Conservation (phyloP, 2,113 vertebrate species). For the Tupaia tana region DNA sequence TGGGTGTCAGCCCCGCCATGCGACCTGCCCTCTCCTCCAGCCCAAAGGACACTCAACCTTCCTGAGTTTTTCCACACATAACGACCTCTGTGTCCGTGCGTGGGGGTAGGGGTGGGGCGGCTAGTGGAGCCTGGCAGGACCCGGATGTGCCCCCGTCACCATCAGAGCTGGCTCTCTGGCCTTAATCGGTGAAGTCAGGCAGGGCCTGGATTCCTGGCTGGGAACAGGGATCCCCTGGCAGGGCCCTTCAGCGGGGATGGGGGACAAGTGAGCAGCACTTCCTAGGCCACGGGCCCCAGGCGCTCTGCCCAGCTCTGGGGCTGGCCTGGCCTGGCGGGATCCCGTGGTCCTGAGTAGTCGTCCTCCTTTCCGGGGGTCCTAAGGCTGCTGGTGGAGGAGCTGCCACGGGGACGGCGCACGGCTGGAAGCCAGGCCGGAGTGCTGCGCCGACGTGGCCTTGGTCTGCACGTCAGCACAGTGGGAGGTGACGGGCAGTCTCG, state of each 20-base stretch:
- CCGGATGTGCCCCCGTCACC: rapidly evolving
- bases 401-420: rapidly evolving
- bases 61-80: not conserved
- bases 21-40: not conserved
- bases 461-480: rapidly evolving
- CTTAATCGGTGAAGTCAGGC: not conserved
- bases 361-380: not conserved
- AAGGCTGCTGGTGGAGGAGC: not conserved
- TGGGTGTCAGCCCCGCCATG: not conserved
- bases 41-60: not conserved
- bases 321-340: no score
- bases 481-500: rapidly evolving
- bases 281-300: no score
- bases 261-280: no score
- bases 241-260: not conserved
- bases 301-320: no score
- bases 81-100: not conserved
- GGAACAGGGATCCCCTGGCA: not conserved
- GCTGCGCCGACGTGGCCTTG: rapidly evolving
- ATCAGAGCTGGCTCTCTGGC: not conserved
- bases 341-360: not conserved
- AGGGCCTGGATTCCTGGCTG: not conserved
- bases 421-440: not conserved
- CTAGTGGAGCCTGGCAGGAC: not conserved
- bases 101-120: not conserved